Base-by-base conservation (phyloP, 2,888 invertebrate species). In the Sinotaia quadrata region DNA sequence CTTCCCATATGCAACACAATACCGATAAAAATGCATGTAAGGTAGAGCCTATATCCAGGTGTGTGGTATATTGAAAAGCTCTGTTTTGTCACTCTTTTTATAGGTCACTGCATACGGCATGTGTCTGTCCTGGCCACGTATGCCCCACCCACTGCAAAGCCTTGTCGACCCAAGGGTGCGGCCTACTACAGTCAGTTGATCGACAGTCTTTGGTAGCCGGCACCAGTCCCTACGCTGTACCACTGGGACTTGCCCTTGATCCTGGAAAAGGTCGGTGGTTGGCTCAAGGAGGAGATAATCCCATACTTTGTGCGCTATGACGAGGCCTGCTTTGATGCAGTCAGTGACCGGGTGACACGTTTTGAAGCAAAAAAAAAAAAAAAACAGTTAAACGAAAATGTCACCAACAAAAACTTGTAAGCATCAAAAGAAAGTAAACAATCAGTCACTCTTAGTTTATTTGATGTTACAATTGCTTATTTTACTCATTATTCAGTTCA, bases 181-280 rank as follows among this genome's bases (percentile, higher is more conserved):
- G 89, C 91, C 69, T 94, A 94, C 86, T 95, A 95, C 86, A 92
- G 91, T 80, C 91, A 92, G 75, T 87, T 95, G 56, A 93, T 95
- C 63, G 90, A 93, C 80, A 93, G 92, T 89, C 95, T 10, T 73
- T 92, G 10, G 88, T 86, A 0, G 88, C 90, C 60, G 90, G 89
- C n/a, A 92, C 93, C 67, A 84, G 79, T 88, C 77, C 84, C 91
- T 18, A 91, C 91, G 89, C 91, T 87, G 89, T 91, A 80, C 36
- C 66, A 66, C 66, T 66, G 66, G 66, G 88, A 89, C 74, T 79
- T 87, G 61, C 88, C 89, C 0, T 82, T 86, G 41, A 71, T 78
- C 24, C 78, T 89, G 31, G 83, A 87, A 63, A 27, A 57, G 27
- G 52, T 71, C 24, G 89, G 90, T 8, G 88, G 87, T 7, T 89